Evolutionary conservation across 2,113 vertebrate genomes (phyloP), one percentile per base, ranked within the genome.

Genomic region (Mesocricetus auratus): DNA sequence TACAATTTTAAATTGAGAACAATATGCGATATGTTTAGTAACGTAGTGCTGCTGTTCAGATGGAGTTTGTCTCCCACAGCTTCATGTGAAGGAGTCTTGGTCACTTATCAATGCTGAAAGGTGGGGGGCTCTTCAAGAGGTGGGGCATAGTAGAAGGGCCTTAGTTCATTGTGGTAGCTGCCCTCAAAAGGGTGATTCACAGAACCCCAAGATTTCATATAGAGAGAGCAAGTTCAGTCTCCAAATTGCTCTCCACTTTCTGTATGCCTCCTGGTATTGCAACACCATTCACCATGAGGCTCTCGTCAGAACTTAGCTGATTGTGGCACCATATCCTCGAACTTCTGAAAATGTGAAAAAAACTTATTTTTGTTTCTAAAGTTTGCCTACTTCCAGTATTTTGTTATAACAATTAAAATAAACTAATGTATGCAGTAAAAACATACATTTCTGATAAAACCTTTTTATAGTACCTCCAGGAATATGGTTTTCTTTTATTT

Each of bases 401-500:
- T 66, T 90, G 15, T 79, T 66, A 39, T 69, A 68, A 39, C 21
- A 69, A 31, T 42, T 19, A 81, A 68, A 42, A 29, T n/a, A 91
- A 91, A 81, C 3, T 42, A 56, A 91, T 33, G 1, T 12, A 78
- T 50, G 2, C 16, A 69, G 16, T 64, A 56, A 95, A 87, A 87
- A 42, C 9, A 5, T 10, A 64, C 75, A 62, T 73, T 33, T 17
- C 33, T 42, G 1, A 7, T 74, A 21, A 50, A 77, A 73, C 11
- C 17, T 82, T 73, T 66, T 21, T 79, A 88, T 13, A 58, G 10
- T 47, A 9, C 58, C 19, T 86, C n/a, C 58, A 17, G 11, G 5
- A 91, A 74, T 85, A 9, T 13, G 83, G 10, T 83, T 87, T 82
- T n/a, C 17, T 92, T 89, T 91, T n/a, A 66, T 82, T 71, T 88